Evolutionary conservation across 2,797 vertebrate species (phyloP).

Genomic region (Typhlichthys eigenmanni): DNA sequence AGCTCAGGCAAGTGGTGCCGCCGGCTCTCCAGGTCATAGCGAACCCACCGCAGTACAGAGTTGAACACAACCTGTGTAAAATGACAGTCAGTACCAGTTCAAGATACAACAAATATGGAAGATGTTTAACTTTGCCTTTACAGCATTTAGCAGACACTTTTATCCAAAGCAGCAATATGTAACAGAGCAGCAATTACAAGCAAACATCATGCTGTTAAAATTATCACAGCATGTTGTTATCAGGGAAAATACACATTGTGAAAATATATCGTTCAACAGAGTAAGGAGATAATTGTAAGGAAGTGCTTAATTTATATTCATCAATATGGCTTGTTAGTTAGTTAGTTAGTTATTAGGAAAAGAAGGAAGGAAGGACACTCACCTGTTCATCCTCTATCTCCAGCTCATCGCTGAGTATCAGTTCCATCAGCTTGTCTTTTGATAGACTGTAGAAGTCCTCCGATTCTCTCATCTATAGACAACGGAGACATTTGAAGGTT

Average conservation of each 20-base stretch:
- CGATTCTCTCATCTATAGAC: constrained; percentile 71
- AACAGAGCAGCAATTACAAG: no score
- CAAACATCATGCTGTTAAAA: no score
- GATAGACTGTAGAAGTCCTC: constrained; percentile 91
- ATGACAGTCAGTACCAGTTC: neutral
- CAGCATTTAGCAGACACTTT: neutral
- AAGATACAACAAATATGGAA: neutral
- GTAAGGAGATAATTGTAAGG: no score
- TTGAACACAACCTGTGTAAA: constrained; percentile 82
- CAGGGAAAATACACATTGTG: no score
- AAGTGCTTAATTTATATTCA: no score
- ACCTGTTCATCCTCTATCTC: constrained; percentile 92
- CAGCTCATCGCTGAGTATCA: constrained; percentile 93
- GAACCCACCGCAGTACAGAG: constrained; percentile 90
- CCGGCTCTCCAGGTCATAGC: constrained; percentile 80
- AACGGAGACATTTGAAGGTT: neutral
- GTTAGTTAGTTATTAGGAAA: no score
- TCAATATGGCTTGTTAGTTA: no score
- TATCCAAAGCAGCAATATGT: neutral
- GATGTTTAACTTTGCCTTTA: no score
- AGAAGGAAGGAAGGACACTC: neutral
- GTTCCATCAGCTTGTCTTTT: constrained; percentile 88
- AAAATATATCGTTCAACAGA: no score
- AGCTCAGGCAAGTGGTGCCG: constrained; percentile 85
- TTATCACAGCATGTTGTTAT: no score